A percentile compares a stretch with the other conserved stretches of the same genome.
phyloP scores from a whole-genome alignment of 2,888 invertebrate genomes.

The Hermaeophaga mercurialis region DNA sequence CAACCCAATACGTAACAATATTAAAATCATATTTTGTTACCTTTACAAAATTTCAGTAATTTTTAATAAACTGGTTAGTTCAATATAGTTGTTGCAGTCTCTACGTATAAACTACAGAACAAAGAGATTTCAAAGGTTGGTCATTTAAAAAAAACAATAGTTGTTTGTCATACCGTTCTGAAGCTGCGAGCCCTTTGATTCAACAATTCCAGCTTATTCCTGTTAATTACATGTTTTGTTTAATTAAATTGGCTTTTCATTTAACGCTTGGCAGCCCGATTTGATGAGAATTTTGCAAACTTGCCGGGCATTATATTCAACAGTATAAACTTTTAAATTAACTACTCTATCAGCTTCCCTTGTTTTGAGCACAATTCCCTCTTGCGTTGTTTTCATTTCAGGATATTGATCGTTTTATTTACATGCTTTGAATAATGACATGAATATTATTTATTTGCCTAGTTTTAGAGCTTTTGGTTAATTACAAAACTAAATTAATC shows the following conservation, averaged over 20 bases:
- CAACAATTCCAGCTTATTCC: slow-evolving; percentile 42
- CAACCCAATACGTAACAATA: no score
- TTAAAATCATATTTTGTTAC: no score
- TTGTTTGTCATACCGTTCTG: slow-evolving; percentile 18
- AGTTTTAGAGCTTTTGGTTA: background rate
- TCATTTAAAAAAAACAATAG: slow-evolving; percentile 22
- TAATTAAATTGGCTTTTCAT: slow-evolving; percentile 55
- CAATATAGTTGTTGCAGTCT: background rate
- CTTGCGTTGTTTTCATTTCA: slow-evolving; percentile 14
- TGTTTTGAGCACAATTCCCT: slow-evolving; percentile 26
- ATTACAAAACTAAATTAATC: background rate
- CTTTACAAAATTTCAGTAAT: background rate
- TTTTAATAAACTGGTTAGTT: background rate
- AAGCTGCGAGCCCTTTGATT: slow-evolving; percentile 30
- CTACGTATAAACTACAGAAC: slow-evolving; percentile 17
- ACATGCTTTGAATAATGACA: slow-evolving; percentile 16
- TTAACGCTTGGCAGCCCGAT: slow-evolving; percentile 50
- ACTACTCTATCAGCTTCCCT: slow-evolving; percentile 35
- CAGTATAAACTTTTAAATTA: slow-evolving; percentile 43
- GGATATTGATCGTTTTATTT: slow-evolving; percentile 18
- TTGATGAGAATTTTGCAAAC: slow-evolving; percentile 47
- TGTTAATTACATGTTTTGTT: slow-evolving; percentile 54
- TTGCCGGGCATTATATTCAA: slow-evolving; percentile 37
- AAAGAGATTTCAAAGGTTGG: slow-evolving; percentile 21
- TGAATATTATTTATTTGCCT: slow-evolving; percentile 4